Evolutionary conservation across 2,797 vertebrate species (phyloP).

Genomic region (Lacerta bilineata): DNA sequence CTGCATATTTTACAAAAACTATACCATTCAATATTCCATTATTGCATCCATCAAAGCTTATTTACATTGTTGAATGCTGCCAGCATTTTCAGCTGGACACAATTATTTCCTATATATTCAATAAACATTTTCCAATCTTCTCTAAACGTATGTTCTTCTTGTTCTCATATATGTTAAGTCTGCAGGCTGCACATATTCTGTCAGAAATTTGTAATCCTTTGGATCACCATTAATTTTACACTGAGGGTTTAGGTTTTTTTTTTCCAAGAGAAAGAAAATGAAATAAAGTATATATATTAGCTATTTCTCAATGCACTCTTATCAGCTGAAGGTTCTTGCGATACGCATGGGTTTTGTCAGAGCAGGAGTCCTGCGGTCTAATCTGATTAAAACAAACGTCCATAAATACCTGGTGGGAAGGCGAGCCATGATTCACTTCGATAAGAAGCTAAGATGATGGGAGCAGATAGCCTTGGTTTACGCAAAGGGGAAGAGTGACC

Average conservation of each 20-base stretch:
- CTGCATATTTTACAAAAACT: too few species aligned
- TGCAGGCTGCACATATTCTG: too few species aligned
- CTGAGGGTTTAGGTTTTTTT: background rate
- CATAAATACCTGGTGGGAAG: conserved; percentile 62
- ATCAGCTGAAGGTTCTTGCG: conserved; percentile 46
- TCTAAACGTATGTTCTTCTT: too few species aligned
- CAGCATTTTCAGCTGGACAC: too few species aligned
- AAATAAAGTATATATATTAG: conserved; percentile 41
- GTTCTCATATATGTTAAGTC: too few species aligned
- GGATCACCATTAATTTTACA: background rate
- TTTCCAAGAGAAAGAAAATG: conserved; percentile 33
- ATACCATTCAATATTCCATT: too few species aligned
- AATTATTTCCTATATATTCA: too few species aligned
- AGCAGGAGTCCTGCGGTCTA: conserved; percentile 58
- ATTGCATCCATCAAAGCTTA: too few species aligned
- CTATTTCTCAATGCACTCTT: background rate
- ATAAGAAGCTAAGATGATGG: conserved; percentile 44
- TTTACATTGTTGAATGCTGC: too few species aligned
- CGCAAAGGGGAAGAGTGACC: conserved; percentile 59
- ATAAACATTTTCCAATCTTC: too few species aligned
- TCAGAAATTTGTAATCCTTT: background rate
- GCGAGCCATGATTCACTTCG: conserved; percentile 52
- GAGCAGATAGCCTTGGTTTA: conserved; percentile 64
- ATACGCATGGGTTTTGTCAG: conserved; percentile 44
- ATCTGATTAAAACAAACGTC: conserved; percentile 49